Percentiles rank a stretch among this genome's conserved stretches.
These are phyloP conservation scores for Phrixothrix hirtus DNA, from an alignment of 2,888 invertebrate species.

Conservation along the genomic window DNA sequence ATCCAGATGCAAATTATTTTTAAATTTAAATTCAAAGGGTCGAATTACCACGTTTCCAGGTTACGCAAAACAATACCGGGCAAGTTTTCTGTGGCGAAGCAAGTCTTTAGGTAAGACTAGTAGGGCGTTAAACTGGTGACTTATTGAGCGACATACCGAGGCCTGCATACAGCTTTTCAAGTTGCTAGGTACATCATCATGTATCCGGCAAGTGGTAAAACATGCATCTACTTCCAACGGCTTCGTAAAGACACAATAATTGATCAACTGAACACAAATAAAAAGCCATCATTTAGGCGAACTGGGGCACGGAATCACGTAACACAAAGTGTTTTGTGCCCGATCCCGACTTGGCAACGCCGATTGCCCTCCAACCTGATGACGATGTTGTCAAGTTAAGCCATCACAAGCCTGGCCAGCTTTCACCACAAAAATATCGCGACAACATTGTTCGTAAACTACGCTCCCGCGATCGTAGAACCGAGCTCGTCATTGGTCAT, in stretches of 20 bases:
- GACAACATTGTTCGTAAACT: slow-evolving; percentile 60
- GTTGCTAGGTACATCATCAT: slow-evolving; percentile 29
- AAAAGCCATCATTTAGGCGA: slow-evolving; percentile 39
- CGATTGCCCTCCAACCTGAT: slow-evolving; percentile 38
- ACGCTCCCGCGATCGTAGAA: slow-evolving; percentile 58
- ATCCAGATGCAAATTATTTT: neutral
- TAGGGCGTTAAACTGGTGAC: slow-evolving; percentile 22
- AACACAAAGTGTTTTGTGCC: slow-evolving; percentile 30
- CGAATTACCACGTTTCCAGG: neutral
- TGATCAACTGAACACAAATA: slow-evolving; percentile 36
- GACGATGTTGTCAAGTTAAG: slow-evolving; percentile 27
- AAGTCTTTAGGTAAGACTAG: slow-evolving; percentile 1
- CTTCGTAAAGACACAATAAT: slow-evolving; percentile 28
- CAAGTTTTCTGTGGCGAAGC: neutral
- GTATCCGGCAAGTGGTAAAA: slow-evolving; percentile 38
- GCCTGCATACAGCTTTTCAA: slow-evolving; percentile 13
- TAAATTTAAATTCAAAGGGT: neutral
- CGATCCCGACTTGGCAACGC: slow-evolving; percentile 44
- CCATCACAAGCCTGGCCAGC: slow-evolving; percentile 32
- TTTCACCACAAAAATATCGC: slow-evolving; percentile 40
- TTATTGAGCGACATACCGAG: slow-evolving; percentile 26
- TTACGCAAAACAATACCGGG: slow-evolving; percentile 2
- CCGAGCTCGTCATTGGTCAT: slow-evolving; percentile 64
- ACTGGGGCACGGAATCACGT: slow-evolving; percentile 30
- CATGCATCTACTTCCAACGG: slow-evolving; percentile 15